These are phyloP conservation scores for Cassiopea xamachana DNA, from an alignment of 30 jellyfish, hydroid and myxozoan genomes.

Conservation along the genomic window DNA sequence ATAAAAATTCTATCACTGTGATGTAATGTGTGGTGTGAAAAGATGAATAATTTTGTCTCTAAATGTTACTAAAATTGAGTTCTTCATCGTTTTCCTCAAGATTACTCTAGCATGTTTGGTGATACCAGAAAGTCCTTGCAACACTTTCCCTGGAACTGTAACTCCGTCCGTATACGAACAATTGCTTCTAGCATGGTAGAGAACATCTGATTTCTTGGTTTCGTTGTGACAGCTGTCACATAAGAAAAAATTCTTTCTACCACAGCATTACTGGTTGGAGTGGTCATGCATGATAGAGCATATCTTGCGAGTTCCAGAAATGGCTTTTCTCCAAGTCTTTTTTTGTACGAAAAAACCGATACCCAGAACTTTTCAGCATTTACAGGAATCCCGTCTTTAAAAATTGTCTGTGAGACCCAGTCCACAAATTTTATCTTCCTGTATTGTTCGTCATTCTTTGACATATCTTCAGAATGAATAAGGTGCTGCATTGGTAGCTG, in stretches of 20 bases:
- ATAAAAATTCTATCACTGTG: too few species aligned
- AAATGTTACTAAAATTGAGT: too few species aligned
- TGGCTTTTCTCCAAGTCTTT: constrained; percentile 44
- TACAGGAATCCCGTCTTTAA: constrained; percentile 59
- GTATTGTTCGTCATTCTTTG: not conserved
- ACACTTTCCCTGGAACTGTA: constrained; percentile 55
- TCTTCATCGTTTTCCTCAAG: too few species aligned
- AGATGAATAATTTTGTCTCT: too few species aligned
- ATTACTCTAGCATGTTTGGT: constrained; percentile 32
- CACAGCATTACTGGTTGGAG: constrained; percentile 80
- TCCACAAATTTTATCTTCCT: not conserved
- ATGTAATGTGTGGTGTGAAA: too few species aligned
- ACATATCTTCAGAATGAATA: not conserved
- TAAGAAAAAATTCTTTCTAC: constrained; percentile 74
- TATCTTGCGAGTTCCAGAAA: constrained; percentile 58
- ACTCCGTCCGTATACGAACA: constrained; percentile 50
- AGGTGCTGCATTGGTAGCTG: constrained; percentile 12
- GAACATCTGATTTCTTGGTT: constrained; percentile 55
- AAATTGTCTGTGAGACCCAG: constrained; percentile 18
- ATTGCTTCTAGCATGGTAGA: constrained; percentile 42
- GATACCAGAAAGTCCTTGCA: constrained; percentile 57
- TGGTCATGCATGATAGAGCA: constrained; percentile 75
- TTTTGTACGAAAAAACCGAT: constrained; percentile 16
- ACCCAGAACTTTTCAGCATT: constrained; percentile 68
- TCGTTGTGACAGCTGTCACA: constrained; percentile 67